These are phyloP conservation scores for Anoplopoma fimbria DNA, from an alignment of 2,113 vertebrate species.

Conservation along the genomic window DNA sequence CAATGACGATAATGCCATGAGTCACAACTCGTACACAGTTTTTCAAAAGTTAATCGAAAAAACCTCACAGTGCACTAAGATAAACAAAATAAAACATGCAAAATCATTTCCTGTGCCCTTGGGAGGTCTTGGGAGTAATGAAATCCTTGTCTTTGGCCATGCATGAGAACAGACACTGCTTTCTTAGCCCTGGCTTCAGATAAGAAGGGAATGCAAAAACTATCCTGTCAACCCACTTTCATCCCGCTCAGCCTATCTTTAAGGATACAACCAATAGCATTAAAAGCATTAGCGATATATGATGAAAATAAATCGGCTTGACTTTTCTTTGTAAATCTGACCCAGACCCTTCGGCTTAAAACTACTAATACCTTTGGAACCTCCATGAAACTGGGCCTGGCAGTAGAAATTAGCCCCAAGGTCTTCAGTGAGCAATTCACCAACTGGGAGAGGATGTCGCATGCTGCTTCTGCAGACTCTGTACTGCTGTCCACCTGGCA, in stretches of 20 bases:
- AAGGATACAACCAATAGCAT: not conserved
- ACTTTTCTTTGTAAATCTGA: not conserved
- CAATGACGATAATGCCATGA: not conserved
- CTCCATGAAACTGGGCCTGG: slow-evolving; percentile 98
- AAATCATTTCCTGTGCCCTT: slow-evolving; percentile 13
- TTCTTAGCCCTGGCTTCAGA: slow-evolving; percentile 31
- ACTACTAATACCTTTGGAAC: slow-evolving; percentile 92
- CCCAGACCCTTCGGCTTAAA: not conserved
- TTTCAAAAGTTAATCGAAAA: too few species aligned
- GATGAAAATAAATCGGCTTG: not conserved
- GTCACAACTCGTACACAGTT: not conserved
- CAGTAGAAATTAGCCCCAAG: slow-evolving; percentile 96
- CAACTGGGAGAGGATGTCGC: slow-evolving; percentile 95
- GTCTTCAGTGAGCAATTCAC: slow-evolving; percentile 97
- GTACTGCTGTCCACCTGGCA: slow-evolving; percentile 97
- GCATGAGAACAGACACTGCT: slow-evolving; percentile 6
- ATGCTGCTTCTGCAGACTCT: slow-evolving; percentile 96
- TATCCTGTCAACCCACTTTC: too few species aligned
- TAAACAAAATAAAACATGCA: not conserved
- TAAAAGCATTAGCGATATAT: not conserved
- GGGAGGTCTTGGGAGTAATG: not conserved
- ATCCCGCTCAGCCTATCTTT: not conserved
- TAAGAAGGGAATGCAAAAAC: not conserved
- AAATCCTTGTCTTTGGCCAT: not conserved
- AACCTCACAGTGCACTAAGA: not conserved